These are phyloP conservation scores for Tetheella fluctuosa DNA, from an alignment of 2,888 invertebrate genomes.

Conservation along the genomic window DNA sequence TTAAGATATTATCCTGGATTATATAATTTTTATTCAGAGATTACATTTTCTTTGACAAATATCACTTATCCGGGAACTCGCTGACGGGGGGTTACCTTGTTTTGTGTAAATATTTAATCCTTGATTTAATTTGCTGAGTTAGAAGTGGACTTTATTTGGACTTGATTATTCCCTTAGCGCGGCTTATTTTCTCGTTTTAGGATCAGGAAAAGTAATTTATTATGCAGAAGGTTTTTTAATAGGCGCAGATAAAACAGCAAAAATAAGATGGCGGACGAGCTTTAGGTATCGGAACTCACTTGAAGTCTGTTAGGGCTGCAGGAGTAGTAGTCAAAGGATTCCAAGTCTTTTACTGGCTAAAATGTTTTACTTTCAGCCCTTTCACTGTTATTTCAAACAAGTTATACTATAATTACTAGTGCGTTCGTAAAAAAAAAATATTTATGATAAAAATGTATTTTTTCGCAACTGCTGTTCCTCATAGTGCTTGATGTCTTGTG, in stretches of 20 bases:
- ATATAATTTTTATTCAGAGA: slow-evolving; percentile 27
- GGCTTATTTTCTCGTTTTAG: neutral
- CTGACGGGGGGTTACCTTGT: slow-evolving; percentile 3
- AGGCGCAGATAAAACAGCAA: too few species aligned
- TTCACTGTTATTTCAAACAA: too few species aligned
- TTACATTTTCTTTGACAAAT: slow-evolving; percentile 24
- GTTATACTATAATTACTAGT: too few species aligned
- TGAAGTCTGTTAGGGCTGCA: too few species aligned
- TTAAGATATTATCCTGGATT: slow-evolving; percentile 27
- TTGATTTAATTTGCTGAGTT: slow-evolving; percentile 5
- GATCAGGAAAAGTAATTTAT: neutral
- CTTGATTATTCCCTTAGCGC: neutral
- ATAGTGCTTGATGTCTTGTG: too few species aligned
- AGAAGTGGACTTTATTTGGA: neutral
- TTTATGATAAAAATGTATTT: too few species aligned
- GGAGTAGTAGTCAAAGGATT: too few species aligned
- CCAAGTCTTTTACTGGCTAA: too few species aligned
- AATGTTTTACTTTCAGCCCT: too few species aligned
- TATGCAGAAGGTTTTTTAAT: neutral
- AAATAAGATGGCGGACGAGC: too few species aligned
- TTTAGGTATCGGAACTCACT: neutral
- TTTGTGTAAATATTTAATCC: slow-evolving; percentile 8
- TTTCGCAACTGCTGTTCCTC: too few species aligned
- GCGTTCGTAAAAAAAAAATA: too few species aligned
- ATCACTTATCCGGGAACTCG: slow-evolving; percentile 10